These are phyloP conservation scores for Chironomus tepperi DNA, from an alignment of 1,140 invertebrate species.

Conservation along the genomic window DNA sequence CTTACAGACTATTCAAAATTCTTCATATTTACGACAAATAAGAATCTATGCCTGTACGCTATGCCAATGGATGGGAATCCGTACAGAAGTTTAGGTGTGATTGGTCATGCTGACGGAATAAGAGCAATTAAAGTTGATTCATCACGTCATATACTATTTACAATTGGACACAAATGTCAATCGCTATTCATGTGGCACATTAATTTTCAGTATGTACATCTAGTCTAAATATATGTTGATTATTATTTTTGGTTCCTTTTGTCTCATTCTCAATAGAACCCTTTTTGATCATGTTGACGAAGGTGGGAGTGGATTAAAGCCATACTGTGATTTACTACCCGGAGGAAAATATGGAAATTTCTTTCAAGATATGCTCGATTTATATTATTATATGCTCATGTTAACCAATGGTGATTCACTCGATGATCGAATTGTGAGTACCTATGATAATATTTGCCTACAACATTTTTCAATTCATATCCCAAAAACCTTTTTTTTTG, in stretches of 20 bases:
- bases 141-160: neutral
- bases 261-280: neutral
- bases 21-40: neutral
- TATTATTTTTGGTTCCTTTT: neutral
- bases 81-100: neutral
- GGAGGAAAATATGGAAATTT: conserved; percentile 18
- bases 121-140: neutral
- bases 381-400: conserved; percentile 16
- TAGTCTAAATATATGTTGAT: neutral
- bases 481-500: too few relatives aligned
- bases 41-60: neutral
- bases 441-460: neutral
- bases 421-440: neutral
- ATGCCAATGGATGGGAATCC: conserved; percentile 2
- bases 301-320: neutral
- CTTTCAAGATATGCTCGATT: neutral
- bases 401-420: neutral
- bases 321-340: conserved; percentile 4
- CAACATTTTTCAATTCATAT: too few relatives aligned
- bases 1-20: conserved; percentile 8
- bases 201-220: neutral
- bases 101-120: neutral
- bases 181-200: conserved; percentile 17
- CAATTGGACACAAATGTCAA: neutral
- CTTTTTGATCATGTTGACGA: conserved; percentile 13